Base-by-base conservation (phyloP, 2,113 vertebrate genomes). In the Vulpes ferrilata region DNA sequence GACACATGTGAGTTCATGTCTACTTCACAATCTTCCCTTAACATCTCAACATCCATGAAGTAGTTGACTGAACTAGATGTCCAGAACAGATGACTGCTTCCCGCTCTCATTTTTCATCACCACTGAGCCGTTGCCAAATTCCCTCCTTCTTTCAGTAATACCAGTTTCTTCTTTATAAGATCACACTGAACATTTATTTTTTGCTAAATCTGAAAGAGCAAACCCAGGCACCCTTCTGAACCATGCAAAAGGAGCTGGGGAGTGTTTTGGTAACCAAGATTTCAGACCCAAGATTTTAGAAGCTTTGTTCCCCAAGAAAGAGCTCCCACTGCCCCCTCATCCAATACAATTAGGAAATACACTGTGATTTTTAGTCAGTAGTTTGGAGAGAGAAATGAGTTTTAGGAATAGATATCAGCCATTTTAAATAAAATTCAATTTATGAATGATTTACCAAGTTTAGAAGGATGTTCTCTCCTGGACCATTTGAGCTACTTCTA, bases 361-460 rank as follows among this genome's bases (percentile, higher is more conserved):
- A 2, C 30, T 19, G 53, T 74, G 55, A 19, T 51, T 60, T 84
- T 57, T 55, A 60, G 23, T 74, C 25, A 27, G 20, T 17, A 13
- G n/a, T 83, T 83, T 55, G 59, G 5, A 55, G 19, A 74, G 51
- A 20, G 51, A 79, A 95, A 84, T 0, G 38, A 65, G 69, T 76
- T 55, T 74, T 6, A 53, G 1, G n/a, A 57, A 30, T 38, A 69
- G 15, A 8, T 4, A 62, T 81, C 73, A 57, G 74, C 35, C 80
- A 64, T 76, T 80, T 64, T 27, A 80, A 69, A 64, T 91, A 89
- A 97, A 78, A 93, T 84, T 60, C 71, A 16, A 12, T 69, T 88
- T 88, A 60, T 32, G 19, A 59, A 64, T 65, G 53, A 53, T 74
- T 91, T 81, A 32, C 12, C 8, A 23, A 16, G 19, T 32, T 78